Conservation (phyloP, 2,888 invertebrate species). For the Lithophane socia region DNA sequence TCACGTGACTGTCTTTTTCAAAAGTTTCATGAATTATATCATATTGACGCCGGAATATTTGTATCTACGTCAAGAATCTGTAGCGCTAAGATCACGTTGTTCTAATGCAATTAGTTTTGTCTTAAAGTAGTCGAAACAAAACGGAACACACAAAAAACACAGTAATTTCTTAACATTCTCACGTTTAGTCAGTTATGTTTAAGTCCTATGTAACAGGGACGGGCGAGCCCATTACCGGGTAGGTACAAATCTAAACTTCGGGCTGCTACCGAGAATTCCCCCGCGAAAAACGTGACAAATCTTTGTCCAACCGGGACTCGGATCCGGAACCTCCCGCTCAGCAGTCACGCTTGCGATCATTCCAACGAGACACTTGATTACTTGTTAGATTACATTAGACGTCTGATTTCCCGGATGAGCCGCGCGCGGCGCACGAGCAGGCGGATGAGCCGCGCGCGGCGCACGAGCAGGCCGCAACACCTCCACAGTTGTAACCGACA, state of each 20-base stretch:
- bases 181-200: neutral
- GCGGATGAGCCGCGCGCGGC: slow-evolving; percentile 8
- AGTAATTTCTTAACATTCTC: neutral
- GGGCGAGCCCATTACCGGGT: neutral
- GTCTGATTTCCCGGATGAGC: slow-evolving; percentile 14
- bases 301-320: neutral
- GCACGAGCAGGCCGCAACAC: neutral
- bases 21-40: neutral
- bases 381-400: neutral
- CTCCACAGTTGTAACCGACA: neutral
- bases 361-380: neutral
- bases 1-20: neutral
- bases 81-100: neutral
- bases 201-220: neutral
- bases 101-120: neutral
- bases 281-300: neutral
- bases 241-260: neutral
- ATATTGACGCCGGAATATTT: neutral
- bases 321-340: neutral
- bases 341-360: neutral
- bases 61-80: neutral
- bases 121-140: neutral
- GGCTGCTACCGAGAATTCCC: neutral
- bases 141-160: neutral
- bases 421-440: neutral